These are phyloP conservation scores for Capromys pilorides DNA, from an alignment of 2,797 vertebrate species.

Conservation along the genomic window DNA sequence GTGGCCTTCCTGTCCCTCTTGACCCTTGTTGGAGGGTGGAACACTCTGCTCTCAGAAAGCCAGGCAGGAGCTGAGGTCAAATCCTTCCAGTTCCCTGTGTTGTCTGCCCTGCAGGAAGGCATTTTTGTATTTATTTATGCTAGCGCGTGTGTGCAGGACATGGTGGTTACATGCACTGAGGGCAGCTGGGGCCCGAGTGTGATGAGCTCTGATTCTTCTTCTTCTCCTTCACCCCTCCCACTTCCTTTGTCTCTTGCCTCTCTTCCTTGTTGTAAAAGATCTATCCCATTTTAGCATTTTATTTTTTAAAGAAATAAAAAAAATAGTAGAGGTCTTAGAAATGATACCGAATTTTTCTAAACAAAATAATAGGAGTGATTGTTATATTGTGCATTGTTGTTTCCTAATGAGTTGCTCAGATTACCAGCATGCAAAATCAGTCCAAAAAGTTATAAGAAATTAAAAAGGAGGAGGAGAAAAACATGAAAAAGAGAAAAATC, in stretches of 20 bases:
- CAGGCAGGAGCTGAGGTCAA: neutral
- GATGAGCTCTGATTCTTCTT: neutral
- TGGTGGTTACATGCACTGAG: neutral
- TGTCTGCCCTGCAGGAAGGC: neutral
- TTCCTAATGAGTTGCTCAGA: no score
- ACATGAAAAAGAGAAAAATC: no score
- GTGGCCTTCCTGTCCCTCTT: neutral
- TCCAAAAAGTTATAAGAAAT: no score
- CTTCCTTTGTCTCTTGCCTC: neutral
- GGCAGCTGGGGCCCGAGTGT: neutral
- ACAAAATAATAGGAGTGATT: no score
- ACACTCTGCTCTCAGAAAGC: neutral
- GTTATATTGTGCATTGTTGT: no score
- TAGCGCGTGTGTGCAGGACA: neutral
- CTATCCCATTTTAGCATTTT: no score
- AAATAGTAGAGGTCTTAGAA: no score
- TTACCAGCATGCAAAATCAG: no score
- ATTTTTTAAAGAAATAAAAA: no score
- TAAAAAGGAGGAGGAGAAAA: no score
- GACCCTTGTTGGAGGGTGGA: neutral
- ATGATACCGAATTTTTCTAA: no score
- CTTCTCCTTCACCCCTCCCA: neutral
- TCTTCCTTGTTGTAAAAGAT: neutral
- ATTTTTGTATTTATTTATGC: neutral
- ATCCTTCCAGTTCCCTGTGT: neutral